Conservation (phyloP, 2,113 vertebrate genomes). For the Coturnix japonica region DNA sequence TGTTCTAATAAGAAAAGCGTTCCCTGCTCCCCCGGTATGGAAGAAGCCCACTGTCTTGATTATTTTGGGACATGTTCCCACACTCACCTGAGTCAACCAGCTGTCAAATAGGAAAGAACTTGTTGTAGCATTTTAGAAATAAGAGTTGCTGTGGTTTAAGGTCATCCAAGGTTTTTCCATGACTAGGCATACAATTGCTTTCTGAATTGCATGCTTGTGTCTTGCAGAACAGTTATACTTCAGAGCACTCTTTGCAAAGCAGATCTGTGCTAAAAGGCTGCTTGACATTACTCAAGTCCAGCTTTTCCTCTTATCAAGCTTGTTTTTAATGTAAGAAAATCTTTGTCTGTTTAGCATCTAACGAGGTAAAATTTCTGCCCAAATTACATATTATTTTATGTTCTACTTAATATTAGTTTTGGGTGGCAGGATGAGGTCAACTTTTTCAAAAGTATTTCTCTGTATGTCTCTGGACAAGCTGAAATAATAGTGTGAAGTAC, state of each 20-base stretch:
- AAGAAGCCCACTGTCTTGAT: background rate
- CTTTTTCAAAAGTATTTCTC: background rate
- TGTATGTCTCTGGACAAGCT: background rate
- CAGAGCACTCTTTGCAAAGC: background rate
- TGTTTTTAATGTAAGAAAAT: background rate
- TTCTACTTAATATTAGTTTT: background rate
- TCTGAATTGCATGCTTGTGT: background rate
- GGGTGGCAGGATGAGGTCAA: background rate
- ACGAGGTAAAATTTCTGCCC: background rate
- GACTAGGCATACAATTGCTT: fast-evolving
- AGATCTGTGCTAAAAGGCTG: background rate
- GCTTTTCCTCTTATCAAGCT: background rate
- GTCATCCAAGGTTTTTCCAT: background rate
- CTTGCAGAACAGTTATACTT: background rate
- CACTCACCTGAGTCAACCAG: background rate
- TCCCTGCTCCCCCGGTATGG: fast-evolving
- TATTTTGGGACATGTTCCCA: background rate
- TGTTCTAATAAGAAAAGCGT: background rate
- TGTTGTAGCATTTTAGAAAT: background rate
- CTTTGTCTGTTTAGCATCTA: background rate
- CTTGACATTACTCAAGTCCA: background rate
- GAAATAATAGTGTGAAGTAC: background rate
- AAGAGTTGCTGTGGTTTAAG: background rate
- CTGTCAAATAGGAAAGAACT: fast-evolving
- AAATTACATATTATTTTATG: background rate